Evolutionary conservation across 2,113 vertebrate genomes (phyloP).

Genomic region (Megaleporinus macrocephalus): DNA sequence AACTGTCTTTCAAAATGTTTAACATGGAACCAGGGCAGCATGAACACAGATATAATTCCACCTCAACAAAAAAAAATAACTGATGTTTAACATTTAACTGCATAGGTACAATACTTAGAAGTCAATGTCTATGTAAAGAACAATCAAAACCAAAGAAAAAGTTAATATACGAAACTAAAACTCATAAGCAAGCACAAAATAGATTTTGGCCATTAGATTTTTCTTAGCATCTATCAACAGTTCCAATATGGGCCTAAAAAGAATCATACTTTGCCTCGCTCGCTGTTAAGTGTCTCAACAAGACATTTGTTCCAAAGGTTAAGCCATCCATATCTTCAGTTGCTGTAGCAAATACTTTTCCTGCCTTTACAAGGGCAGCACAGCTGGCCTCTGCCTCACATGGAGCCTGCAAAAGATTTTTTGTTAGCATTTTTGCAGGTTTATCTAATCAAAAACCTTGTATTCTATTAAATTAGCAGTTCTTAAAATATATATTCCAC

Average conservation of each 20-base stretch:
- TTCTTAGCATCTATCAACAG: not conserved
- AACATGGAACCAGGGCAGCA: not conserved
- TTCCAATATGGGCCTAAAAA: not conserved
- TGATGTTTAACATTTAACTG: too few species aligned
- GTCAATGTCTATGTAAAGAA: too few species aligned
- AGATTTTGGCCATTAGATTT: not conserved
- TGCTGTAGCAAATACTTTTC: constrained; percentile 91
- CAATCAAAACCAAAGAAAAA: too few species aligned
- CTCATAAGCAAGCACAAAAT: not conserved
- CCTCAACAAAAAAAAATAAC: too few species aligned
- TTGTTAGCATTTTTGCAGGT: not conserved
- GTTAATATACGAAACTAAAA: too few species aligned
- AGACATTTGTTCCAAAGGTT: constrained; percentile 91
- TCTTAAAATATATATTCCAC: too few species aligned
- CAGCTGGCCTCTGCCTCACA: constrained; percentile 96
- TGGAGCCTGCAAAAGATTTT: constrained; percentile 75
- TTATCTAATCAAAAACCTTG: not conserved
- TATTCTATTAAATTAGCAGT: not conserved
- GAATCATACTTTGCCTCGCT: constrained; percentile 90
- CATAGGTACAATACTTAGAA: too few species aligned
- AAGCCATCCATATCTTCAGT: constrained; percentile 98
- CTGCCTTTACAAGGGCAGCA: constrained; percentile 84
- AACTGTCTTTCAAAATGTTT: too few species aligned
- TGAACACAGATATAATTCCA: not conserved
- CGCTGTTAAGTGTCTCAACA: constrained; percentile 92